A percentile compares a stretch with the other conserved stretches of the same genome.
phyloP scores from a whole-genome alignment of 2,113 vertebrate species.

The Psittacula cyanocephala region DNA sequence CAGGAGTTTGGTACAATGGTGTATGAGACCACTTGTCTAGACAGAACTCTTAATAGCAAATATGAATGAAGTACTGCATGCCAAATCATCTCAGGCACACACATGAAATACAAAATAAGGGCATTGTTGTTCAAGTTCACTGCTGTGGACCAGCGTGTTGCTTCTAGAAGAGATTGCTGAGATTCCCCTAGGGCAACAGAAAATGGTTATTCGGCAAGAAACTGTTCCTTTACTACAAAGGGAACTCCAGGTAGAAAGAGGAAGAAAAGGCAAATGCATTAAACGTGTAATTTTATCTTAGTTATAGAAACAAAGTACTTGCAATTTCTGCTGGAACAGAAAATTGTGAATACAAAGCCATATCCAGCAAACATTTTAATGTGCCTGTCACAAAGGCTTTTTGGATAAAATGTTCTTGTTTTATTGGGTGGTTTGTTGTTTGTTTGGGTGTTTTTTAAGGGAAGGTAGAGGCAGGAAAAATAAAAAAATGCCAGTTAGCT shows the following conservation, averaged over 20 bases:
- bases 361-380: not conserved
- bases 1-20: not conserved
- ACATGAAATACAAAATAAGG: not conserved
- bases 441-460: not conserved
- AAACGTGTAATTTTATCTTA: not conserved
- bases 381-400: not conserved
- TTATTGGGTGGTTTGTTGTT: not conserved
- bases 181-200: not conserved
- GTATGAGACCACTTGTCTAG: not conserved
- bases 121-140: not conserved
- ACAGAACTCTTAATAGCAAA: not conserved
- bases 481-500: not conserved
- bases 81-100: not conserved
- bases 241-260: not conserved
- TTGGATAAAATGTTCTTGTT: not conserved
- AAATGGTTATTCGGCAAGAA: not conserved
- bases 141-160: not conserved
- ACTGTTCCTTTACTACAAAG: not conserved
- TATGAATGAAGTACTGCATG: not conserved
- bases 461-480: not conserved
- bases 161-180: not conserved
- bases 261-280: not conserved
- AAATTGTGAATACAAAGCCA: not conserved
- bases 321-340: slow-evolving; percentile 2
- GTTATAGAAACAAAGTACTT: not conserved